Base-by-base conservation (phyloP, 1,140 invertebrate genomes). In the Philopotamus ludificatus region DNA sequence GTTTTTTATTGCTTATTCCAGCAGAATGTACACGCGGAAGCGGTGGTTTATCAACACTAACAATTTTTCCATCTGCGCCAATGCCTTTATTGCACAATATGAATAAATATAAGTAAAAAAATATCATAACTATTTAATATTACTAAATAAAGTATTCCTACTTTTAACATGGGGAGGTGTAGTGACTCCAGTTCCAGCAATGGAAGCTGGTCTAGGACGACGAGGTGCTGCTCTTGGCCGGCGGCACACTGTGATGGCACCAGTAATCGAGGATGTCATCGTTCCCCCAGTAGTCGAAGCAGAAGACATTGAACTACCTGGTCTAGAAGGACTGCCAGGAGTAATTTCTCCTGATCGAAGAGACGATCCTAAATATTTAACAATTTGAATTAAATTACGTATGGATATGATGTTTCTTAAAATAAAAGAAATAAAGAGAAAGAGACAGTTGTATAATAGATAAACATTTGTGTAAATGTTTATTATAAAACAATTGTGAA, bases 141-240 rank as follows among this genome's bases (percentile, higher is more conserved):
- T 41, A 23, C 1, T n/a, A n/a, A n/a, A n/a, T n/a, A n/a, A n/a
- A 26, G 3, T 8, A 2, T 70, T 53, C 66, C 65, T 70, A 16
- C 26, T 67, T 54, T 67, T 70, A 39, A 67, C 65, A 41, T 70
- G 68, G 9, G 65, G 65, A 9, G 65, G 78, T 72, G 84, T 81
- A 78, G 88, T 86, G 75, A 92, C 86, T 64, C 89, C 90, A 65
- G 91, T 92, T 73, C 89, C 89, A 70, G 91, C 91, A 73, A 94
- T 93, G 78, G 90, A 93, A 72, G 88, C 87, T 68, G 92, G 91
- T 62, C 91, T 82, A 49, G 87, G 89, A 74, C 85, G 83, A 68
- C 88, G 79, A 60, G 86, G 84, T 60, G 84, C 82, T 54, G 85
- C 81, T 25, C 81, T 75, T 47, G 84, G 79, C 70, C 86, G 81